Evolutionary conservation across 2,888 invertebrate species (phyloP).

Genomic region (Acleris sparsana): DNA sequence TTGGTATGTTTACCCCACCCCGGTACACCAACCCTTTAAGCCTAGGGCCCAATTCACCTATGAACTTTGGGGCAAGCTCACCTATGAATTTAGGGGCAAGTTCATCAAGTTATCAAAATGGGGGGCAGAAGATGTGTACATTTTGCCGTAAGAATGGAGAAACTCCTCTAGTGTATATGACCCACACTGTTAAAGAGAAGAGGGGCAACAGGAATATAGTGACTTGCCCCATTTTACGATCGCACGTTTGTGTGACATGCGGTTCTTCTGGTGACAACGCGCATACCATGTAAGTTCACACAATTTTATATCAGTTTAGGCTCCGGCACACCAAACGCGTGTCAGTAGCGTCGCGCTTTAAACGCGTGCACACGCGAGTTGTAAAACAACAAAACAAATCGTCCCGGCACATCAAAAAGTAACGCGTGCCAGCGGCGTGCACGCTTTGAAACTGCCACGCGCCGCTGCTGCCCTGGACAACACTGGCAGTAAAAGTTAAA

Average conservation of each 20-base stretch:
- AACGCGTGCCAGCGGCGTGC: too few species aligned
- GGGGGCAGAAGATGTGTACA: constrained; percentile 57
- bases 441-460: too few species aligned
- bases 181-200: constrained; percentile 64
- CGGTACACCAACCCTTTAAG: constrained; percentile 11
- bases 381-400: too few species aligned
- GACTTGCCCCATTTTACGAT: constrained; percentile 70
- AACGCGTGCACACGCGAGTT: too few species aligned
- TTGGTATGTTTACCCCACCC: constrained; percentile 23
- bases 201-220: constrained; percentile 60
- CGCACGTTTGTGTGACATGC: constrained; percentile 66
- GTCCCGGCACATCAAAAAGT: too few species aligned
- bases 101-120: constrained; percentile 39
- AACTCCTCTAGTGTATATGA: constrained; percentile 66
- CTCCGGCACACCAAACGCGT: too few species aligned
- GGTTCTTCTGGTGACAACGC: constrained; percentile 69
- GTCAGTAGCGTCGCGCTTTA: too few species aligned
- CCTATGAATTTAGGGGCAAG: constrained; percentile 22
- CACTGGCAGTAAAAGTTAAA: too few species aligned
- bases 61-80: background rate
- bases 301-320: background rate
- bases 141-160: constrained; percentile 78
- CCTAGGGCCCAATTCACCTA: background rate
- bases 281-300: constrained; percentile 73
- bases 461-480: too few species aligned